Evolutionary conservation across 2,888 invertebrate species (phyloP).

Genomic region (Unio delphinus): DNA sequence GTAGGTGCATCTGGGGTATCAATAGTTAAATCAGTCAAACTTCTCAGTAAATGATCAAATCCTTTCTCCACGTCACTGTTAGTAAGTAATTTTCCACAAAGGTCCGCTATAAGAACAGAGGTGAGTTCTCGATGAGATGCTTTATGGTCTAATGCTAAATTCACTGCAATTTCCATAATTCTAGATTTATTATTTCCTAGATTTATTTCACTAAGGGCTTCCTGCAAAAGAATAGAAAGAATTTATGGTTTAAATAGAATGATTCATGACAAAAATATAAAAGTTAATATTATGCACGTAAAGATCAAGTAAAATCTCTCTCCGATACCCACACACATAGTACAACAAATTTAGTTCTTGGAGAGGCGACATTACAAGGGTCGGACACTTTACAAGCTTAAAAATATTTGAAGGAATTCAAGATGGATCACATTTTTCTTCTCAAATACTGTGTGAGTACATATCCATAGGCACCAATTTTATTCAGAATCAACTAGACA

Average conservation of each 20-base stretch:
- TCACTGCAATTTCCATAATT: constrained; percentile 73
- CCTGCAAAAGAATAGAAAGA: constrained; percentile 30
- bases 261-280: no score
- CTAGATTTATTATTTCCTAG: constrained; percentile 75
- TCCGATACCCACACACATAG: background rate
- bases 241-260: no score
- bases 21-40: constrained; percentile 86
- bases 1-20: constrained; percentile 92
- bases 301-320: background rate
- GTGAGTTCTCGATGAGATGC: constrained; percentile 90
- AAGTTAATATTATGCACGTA: background rate
- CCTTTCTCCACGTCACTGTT: constrained; percentile 85
- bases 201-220: constrained; percentile 78
- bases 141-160: constrained; percentile 75
- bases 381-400: no score
- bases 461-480: no score
- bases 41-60: constrained; percentile 84
- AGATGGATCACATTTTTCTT: no score
- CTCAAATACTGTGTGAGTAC: no score
- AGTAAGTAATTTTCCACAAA: constrained; percentile 85
- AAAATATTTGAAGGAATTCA: no score
- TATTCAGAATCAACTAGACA: no score
- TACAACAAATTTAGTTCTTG: no score
- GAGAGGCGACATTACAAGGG: no score
- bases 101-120: constrained; percentile 82